Evolutionary conservation across 2,888 invertebrate species (phyloP), one percentile per base, ranked within the genome.

Genomic region (Seladonia tumulorum): DNA sequence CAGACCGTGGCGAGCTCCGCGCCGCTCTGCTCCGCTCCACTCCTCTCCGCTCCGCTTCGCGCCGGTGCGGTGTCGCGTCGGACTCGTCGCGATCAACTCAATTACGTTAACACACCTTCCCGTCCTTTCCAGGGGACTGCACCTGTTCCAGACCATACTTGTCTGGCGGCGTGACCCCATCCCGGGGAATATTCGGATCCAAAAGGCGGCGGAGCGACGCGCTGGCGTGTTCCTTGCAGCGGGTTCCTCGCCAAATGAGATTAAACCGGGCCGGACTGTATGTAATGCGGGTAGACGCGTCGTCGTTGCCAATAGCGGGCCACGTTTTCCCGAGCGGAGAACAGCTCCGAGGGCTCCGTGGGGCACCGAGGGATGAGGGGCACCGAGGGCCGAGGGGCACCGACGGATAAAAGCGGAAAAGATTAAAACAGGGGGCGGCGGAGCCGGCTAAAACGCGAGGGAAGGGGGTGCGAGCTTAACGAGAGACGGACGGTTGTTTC

Each of bases 401-500:
- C 57, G 10, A n/a, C 73, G 84, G 79, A 89, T 88, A 83, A 88
- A 89, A 88, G 88, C 82, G 75, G 85, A 82, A 63, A 77, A 68
- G 82, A 84, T 84, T 84, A 82, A 84, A 84, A 84, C 60, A 35
- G 68, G 35, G 35, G 76, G 8, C 35, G 66, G 10, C 63, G 66
- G 35, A 63, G 16, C 8, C 12, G 63, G 79, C 78, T 63, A 39
- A 57, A n/a, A 57, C n/a, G 4, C 57, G n/a, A 4, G 35, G 7
- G 49, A 22, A 22, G 35, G 42, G 10, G 53, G 57, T n/a, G 1
- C 81, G 71, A 75, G 87, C 81, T 89, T 89, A 89, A 89, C 88
- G 89, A 89, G 88, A 89, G 88, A 85, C 89, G 80, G 57, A 82
- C 76, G 85, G 63, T 88, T 87, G 85, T 85, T 82, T 83, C 88